Base-by-base conservation (phyloP, 1,140 invertebrate genomes). In the Sitodiplosis mosellana region DNA sequence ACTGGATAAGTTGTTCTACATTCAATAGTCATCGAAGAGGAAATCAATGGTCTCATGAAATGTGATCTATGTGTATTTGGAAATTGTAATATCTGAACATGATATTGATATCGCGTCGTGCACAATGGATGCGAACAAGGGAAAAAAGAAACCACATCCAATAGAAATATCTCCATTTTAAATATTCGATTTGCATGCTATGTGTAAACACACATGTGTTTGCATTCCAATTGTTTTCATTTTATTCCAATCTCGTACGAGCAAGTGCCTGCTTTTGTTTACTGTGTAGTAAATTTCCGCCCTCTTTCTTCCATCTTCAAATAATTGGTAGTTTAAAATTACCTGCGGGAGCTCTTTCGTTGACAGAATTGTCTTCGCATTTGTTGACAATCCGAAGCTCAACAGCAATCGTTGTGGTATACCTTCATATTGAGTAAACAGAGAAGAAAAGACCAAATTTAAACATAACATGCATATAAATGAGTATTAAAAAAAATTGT, bases 331-430 rank as follows among this genome's bases (percentile, higher is more conserved):
- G 43, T 41, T n/a, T 34, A 8, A 15, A 33, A 6, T 51, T 52
- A 64, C 61, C 59, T 64, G 58, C 50, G 59, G 58, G 38, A 55
- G 56, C 20, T 59, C 65, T 34, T 76, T 72, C 2, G 75, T 71
- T 45, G 71, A 72, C 2, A 80, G 52, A 36, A 71, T 70, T 54
- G 75, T 78, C 52, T 69, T 68, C 8, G 74, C 74, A 59, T 81
- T 81, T 2, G 62, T 60, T 33, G 66, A 55, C 21, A 69, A 57
- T 14, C 69, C 69, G 54, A 73, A 73, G 50, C 61, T 68, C 6
- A 73, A 49, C 2, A 73, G 51, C 2, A 70, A 42, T 46, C 60
- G 60, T 12, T 68, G 51, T 45, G 59, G 56, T 12, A 67, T 37
- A 46, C 58, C 68, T 70, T 48, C 22, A 60, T 54, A 48, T 27